These are phyloP conservation scores for Netelia inedita DNA, from an alignment of 2,888 invertebrate species.

Conservation along the genomic window DNA sequence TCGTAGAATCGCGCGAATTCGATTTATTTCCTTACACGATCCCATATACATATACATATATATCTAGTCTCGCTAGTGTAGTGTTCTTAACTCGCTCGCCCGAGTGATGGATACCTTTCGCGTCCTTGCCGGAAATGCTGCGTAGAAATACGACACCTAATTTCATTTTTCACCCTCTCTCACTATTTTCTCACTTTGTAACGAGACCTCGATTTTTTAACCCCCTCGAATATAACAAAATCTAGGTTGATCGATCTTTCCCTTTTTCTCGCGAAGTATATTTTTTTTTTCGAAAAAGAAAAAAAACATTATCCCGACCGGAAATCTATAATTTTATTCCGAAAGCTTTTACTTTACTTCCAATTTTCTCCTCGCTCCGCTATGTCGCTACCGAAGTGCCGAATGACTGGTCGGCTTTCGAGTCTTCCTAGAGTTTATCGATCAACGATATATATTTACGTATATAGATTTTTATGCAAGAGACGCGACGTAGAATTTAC, in stretches of 20 bases:
- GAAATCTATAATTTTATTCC: not conserved
- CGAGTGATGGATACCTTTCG: conserved; percentile 41
- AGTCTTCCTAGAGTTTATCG: conserved; percentile 42
- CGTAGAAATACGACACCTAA: conserved; percentile 65
- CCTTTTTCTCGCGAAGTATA: not conserved
- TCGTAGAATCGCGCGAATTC: conserved; percentile 80
- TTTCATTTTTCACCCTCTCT: conserved; percentile 22
- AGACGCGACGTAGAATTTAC: not conserved
- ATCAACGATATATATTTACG: conserved; percentile 24
- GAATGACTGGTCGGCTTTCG: not conserved
- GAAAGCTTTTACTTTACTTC: not conserved
- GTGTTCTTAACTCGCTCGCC: conserved; percentile 21
- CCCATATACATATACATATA: conserved; percentile 21
- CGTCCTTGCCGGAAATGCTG: conserved; percentile 46
- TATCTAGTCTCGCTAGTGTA: conserved; percentile 5
- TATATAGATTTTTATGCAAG: not conserved
- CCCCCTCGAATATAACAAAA: not conserved
- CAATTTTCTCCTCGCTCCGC: not conserved
- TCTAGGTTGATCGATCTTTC: not conserved
- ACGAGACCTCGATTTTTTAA: not conserved
- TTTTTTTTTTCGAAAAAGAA: not conserved
- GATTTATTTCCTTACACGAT: conserved; percentile 77
- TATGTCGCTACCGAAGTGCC: not conserved
- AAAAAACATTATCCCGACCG: not conserved
- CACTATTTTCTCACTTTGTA: not conserved